Evolutionary conservation across 2,797 vertebrate genomes (phyloP).

Genomic region (Phoeniculus purpureus): DNA sequence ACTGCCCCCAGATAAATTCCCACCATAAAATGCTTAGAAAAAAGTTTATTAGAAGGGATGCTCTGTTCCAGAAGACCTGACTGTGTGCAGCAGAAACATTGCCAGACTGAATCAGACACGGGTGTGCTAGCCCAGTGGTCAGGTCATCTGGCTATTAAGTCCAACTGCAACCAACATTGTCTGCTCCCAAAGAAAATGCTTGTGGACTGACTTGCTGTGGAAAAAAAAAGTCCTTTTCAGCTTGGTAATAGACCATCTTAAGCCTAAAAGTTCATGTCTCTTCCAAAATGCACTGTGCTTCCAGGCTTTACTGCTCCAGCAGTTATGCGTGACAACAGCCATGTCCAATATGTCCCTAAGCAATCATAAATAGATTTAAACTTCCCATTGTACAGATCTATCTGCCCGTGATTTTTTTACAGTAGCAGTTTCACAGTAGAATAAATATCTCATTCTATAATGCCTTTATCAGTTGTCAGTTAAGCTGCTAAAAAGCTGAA

Average conservation of each 20-base stretch:
- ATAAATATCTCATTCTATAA: not conserved
- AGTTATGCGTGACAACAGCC: not conserved
- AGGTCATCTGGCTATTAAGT: not conserved
- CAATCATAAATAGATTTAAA: not conserved
- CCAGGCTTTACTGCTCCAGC: not conserved
- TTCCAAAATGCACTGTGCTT: not conserved
- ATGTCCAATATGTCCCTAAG: not conserved
- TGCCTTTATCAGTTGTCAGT: not conserved
- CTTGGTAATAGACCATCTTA: not conserved
- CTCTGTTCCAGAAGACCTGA: not conserved
- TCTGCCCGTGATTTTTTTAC: not conserved
- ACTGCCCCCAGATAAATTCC: not conserved
- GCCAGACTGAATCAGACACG: not conserved
- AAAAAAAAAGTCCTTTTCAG: not conserved
- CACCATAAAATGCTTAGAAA: not conserved
- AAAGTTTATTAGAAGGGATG: not conserved
- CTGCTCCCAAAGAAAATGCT: not conserved
- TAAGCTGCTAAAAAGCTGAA: not conserved
- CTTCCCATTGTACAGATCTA: not conserved
- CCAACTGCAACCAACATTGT: not conserved
- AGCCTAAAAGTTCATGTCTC: not conserved
- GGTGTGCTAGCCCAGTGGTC: not conserved
- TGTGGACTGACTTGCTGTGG: not conserved
- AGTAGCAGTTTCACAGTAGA: not conserved
- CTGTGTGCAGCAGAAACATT: not conserved